Evolutionary conservation across 2,113 vertebrate genomes (phyloP), one percentile per base, ranked within the genome.

Genomic region (Cercocebus atys): DNA sequence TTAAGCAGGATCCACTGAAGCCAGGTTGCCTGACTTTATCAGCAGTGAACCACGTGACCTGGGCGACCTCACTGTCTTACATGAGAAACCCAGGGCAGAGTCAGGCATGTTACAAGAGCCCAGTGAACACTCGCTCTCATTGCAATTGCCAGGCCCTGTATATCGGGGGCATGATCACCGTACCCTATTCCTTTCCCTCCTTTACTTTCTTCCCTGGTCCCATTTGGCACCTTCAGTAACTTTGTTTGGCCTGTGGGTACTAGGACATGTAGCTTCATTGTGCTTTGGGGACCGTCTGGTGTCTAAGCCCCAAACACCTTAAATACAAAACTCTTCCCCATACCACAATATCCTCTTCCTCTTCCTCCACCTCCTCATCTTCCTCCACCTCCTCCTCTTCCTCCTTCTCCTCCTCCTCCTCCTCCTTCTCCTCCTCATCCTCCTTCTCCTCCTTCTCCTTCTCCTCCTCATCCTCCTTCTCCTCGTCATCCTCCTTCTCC

Each of bases 1-100:
- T 40, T 27, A 35, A 64, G 50, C 23, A 5, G 35, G 27, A 27
- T 13, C 12, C 59, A 1, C 40, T 23, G 17, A 43, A 82, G 11
- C 38, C 17, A 1, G 8, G 17, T 68, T 66, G 32, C 52, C 43
- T 50, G 6, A 10, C 2, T 22, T 23, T 61, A 45, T 18, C 43
- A 12, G 22, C 1, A 40, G 23, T 61, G 32, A 85, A 25, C 88
- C 5, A 6, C 0, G 7, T 55, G 85, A 55, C 30, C 7, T 6
- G 22, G 57, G 38, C 2, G 10, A 11, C 3, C 0, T 32, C 47
- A 1, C 14, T 70, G 0, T 25, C 73, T 38, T 30, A 1, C 12
- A 17, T 0, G 5, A 14, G 17, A 47, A 43, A 43, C 64, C 30
- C 43, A 57, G 79, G 40, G 32, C 75, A 64, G 55, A 64, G 10